These are phyloP conservation scores for Plestiodon gilberti DNA, from an alignment of 2,113 vertebrate species.

Conservation along the genomic window DNA sequence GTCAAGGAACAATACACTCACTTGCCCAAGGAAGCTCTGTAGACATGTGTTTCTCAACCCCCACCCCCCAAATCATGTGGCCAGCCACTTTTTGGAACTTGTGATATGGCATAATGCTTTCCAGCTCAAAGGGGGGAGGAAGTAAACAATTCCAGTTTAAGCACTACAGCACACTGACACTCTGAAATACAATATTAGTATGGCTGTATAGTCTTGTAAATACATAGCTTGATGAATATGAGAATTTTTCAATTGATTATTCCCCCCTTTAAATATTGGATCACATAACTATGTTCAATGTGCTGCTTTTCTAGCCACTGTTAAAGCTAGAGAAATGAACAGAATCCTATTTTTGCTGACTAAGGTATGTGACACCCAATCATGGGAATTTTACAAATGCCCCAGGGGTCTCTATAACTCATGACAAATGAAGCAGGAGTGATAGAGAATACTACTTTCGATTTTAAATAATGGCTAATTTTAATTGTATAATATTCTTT, in stretches of 20 bases:
- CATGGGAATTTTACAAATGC: constrained; percentile 26
- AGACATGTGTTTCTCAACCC: too few species aligned
- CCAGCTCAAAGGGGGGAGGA: too few species aligned
- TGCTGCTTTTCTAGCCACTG: background rate
- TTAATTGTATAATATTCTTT: constrained; percentile 59
- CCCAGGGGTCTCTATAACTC: constrained; percentile 28
- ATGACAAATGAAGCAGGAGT: constrained; percentile 31
- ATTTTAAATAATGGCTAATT: constrained; percentile 54
- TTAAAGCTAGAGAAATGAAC: background rate
- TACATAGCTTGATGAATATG: background rate
- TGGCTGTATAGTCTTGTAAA: background rate
- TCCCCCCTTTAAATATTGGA: background rate
- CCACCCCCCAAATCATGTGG: too few species aligned
- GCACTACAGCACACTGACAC: too few species aligned
- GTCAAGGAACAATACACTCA: too few species aligned
- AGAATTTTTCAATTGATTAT: background rate
- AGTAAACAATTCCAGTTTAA: too few species aligned
- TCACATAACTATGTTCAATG: background rate
- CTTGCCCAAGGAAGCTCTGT: too few species aligned
- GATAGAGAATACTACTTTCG: constrained; percentile 29
- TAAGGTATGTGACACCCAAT: background rate
- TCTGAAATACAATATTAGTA: too few species aligned
- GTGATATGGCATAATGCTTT: too few species aligned
- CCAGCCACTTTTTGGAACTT: too few species aligned
- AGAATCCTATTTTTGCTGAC: constrained; percentile 13